These are phyloP conservation scores for Hystrix brachyura DNA, from an alignment of 2,113 vertebrate genomes.

Conservation along the genomic window DNA sequence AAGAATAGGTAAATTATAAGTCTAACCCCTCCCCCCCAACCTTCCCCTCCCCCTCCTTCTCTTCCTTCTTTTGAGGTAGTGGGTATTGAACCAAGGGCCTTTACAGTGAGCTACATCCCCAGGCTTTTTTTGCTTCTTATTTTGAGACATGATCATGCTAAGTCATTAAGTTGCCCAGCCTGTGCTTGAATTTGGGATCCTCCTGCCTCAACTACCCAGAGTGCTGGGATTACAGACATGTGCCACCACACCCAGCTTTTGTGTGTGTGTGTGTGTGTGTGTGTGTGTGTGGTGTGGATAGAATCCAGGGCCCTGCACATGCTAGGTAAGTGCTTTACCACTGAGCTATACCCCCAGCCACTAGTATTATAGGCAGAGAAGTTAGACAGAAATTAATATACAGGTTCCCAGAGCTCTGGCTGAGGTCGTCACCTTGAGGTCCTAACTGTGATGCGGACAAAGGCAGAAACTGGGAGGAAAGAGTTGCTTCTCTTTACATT, in stretches of 20 bases:
- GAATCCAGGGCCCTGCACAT: neutral
- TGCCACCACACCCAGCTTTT: neutral
- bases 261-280: neutral
- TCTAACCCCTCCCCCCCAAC: neutral
- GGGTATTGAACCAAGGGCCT: neutral
- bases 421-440: neutral
- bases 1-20: neutral
- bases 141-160: neutral
- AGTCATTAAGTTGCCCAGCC: neutral
- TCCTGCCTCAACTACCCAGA: neutral
- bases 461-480: neutral
- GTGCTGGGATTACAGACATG: neutral
- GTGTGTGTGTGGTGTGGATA: neutral
- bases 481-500: conserved; percentile 37
- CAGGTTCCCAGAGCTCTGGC: rapidly evolving
- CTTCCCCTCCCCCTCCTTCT: neutral
- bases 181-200: neutral
- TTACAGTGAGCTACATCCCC: neutral
- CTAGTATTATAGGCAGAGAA: neutral
- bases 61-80: neutral
- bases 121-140: neutral
- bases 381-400: neutral
- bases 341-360: neutral
- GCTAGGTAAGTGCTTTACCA: neutral
- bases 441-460: neutral